Conservation (phyloP, 2,797 vertebrate genomes). For the Urosaurus nigricauda region DNA sequence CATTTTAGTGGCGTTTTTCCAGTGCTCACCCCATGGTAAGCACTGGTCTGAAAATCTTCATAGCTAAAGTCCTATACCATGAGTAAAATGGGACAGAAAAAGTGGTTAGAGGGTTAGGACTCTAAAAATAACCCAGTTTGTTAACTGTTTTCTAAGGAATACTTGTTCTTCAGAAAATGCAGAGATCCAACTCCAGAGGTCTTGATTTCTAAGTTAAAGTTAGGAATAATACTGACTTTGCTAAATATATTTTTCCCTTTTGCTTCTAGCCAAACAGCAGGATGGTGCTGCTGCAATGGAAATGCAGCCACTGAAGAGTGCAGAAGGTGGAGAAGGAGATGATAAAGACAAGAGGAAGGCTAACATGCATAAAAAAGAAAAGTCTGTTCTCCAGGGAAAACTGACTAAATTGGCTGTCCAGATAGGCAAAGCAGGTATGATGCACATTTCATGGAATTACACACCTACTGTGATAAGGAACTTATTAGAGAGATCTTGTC, state of each 20-base stretch:
- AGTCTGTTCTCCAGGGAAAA: conserved; percentile 98
- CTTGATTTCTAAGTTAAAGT: not conserved
- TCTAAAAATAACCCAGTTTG: not conserved
- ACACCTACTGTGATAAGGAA: not conserved
- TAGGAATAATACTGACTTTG: not conserved
- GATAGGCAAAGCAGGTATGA: conserved; percentile 97
- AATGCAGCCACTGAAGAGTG: conserved; percentile 99
- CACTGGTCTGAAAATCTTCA: not conserved
- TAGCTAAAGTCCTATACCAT: not conserved
- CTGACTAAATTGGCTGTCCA: conserved; percentile 98
- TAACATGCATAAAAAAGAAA: conserved; percentile 95
- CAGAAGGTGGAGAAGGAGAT: conserved; percentile 92
- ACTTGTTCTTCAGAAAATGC: not conserved
- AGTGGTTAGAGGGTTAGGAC: not conserved
- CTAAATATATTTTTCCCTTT: conserved; percentile 33
- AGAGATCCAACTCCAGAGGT: not conserved
- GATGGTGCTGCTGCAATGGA: conserved; percentile 98
- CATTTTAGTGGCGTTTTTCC: too few species aligned
- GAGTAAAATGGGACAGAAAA: not conserved
- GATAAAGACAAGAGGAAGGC: conserved; percentile 95
- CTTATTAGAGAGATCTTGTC: too few species aligned
- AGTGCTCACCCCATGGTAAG: too few species aligned
- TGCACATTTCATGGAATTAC: not conserved
- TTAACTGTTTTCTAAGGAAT: not conserved
- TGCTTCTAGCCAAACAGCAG: conserved; percentile 92